Evolutionary conservation across 1,140 invertebrate genomes (phyloP).

Genomic region (Pantala flavescens): DNA sequence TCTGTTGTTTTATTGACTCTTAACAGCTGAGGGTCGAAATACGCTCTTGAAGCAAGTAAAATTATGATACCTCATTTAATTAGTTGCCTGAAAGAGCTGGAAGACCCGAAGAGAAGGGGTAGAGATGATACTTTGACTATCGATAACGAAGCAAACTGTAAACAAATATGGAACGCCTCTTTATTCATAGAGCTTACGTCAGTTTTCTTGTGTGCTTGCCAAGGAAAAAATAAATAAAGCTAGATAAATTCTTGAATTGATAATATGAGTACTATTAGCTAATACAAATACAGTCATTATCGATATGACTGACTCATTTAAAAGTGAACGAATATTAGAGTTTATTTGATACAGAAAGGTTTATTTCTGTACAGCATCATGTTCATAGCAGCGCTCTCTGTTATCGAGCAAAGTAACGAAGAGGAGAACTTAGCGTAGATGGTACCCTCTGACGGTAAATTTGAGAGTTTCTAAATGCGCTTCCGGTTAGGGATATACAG

Average conservation of each 20-base stretch:
- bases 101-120: background rate
- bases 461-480: background rate
- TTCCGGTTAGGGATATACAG: background rate
- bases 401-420: background rate
- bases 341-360: no score
- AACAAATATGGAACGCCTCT: background rate
- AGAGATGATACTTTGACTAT: background rate
- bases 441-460: background rate
- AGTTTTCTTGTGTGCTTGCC: background rate
- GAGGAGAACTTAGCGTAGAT: background rate
- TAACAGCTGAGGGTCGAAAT: constrained; percentile 5
- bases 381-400: no score
- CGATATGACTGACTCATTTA: no score
- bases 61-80: background rate
- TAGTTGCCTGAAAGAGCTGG: background rate
- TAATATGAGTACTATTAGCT: no score
- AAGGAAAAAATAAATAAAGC: background rate
- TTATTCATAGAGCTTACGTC: constrained; percentile 6
- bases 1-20: background rate
- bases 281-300: no score
- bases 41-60: background rate
- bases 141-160: constrained; percentile 1
- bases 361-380: no score
- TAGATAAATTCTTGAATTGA: no score
- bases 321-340: no score